Base-by-base conservation (phyloP, 2,888 invertebrate species). In the Amblyteles armatorius region DNA sequence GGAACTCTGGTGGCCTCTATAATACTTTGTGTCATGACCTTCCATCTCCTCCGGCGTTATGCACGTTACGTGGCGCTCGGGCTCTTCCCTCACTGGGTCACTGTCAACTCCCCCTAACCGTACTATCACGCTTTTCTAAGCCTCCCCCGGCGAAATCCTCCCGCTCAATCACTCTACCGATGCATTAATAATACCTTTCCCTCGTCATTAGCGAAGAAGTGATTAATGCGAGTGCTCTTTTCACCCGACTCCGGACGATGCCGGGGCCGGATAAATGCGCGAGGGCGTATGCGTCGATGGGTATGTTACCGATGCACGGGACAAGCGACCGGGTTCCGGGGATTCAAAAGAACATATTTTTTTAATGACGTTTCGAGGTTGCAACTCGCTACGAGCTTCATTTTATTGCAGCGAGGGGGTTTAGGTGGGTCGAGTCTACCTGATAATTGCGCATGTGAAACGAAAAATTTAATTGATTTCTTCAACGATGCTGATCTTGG, bases 21-120 rank as follows among this genome's bases (percentile, higher is more conserved):
- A 78, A 78, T 84, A 81, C 84, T 71, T 82, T 82, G 74, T 74
- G 79, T 78, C 82, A 68, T 84, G 84, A 84, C 84, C 84, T 84
- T 83, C 82, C 57, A 69, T 82, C 52, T 84, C 76, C 79, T 65
- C 69, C 29, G 79, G 74, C 82, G 63, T 78, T 71, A 74, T 76
- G 71, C 55, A 79, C 60, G 69, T 82, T 74, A 82, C 74, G 74
- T 65, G 36, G 74, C 60, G 48, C 63, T 33, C 50, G 40, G 40
- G 16, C 60, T 44, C 60, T 60, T 48, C 50, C 33, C 79, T 79
- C 74, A 79, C 82, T 84, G 84, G 84, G 84, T 84, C 84, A 84
- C 82, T 84, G 84, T 84, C 84, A 84, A 76, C 84, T 74, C 79
- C 11, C 68, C 22, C 33, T 48, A 13, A 50, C 40, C 69, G 63